Evolutionary conservation across 92 coral and sea anemone genomes (phyloP).

Genomic region (Actinostola sp.): DNA sequence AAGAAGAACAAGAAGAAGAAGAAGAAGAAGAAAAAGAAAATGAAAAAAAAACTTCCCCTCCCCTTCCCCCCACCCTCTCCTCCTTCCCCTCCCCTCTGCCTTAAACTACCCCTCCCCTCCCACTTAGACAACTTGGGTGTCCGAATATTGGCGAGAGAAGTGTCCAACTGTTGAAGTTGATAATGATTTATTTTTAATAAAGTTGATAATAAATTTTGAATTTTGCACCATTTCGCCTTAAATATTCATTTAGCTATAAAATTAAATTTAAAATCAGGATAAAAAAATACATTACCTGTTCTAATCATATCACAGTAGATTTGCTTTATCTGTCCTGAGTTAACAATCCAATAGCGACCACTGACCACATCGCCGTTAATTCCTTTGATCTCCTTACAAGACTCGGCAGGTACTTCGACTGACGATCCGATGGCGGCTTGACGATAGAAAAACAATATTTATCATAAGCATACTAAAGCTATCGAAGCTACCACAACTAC

Average conservation of each 20-base stretch:
- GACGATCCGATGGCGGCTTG: slow-evolving; percentile 24
- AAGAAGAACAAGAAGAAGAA: background rate
- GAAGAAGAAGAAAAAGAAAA: no score
- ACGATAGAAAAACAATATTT: background rate
- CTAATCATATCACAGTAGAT: background rate
- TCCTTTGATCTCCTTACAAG: slow-evolving; percentile 19
- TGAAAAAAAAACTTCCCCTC: no score
- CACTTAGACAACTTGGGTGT: no score
- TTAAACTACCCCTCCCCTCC: no score
- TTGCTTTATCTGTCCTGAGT: background rate
- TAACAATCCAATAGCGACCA: slow-evolving; percentile 20
- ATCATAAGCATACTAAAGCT: background rate
- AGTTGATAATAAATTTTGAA: background rate
- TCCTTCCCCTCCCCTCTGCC: no score
- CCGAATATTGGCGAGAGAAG: no score
- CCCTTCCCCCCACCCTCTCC: no score
- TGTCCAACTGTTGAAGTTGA: no score
- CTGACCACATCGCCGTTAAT: background rate
- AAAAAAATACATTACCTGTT: background rate
- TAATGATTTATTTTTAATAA: no score
- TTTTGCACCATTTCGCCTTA: background rate
- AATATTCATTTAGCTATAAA: background rate
- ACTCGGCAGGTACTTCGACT: slow-evolving; percentile 16
- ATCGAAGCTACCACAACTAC: background rate
- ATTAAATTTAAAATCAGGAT: background rate